phyloP scores from a whole-genome alignment of 2,888 invertebrate genomes.

The Ochropleura plecta region DNA sequence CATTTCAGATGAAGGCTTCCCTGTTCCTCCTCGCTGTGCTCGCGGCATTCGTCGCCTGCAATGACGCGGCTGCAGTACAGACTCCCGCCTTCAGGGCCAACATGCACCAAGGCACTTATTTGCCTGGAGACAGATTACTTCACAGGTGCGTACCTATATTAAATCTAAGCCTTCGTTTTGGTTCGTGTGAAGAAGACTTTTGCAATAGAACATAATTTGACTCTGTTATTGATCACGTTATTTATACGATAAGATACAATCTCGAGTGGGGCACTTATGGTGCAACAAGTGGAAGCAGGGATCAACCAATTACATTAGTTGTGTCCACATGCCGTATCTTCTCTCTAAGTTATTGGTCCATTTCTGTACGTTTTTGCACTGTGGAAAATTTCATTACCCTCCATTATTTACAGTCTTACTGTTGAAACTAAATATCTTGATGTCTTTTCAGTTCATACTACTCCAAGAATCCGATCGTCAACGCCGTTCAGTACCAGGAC shows the following conservation, averaged over 20 bases:
- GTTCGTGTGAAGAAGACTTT: background rate
- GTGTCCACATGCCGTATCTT: background rate
- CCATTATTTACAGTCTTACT: no score
- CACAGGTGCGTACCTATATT: slow-evolving; percentile 40
- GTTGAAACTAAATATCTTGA: background rate
- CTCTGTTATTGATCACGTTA: background rate
- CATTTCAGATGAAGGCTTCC: slow-evolving; percentile 40
- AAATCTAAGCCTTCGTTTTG: background rate
- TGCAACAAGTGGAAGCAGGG: no score
- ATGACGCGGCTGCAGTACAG: slow-evolving; percentile 24
- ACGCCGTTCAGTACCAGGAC: slow-evolving; percentile 80
- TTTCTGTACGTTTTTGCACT: background rate
- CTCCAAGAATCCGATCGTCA: slow-evolving; percentile 69
- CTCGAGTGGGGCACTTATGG: background rate
- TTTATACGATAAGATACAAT: background rate
- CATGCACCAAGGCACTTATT: slow-evolving; percentile 22
- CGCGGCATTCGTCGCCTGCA: slow-evolving; percentile 27
- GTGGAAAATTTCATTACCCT: no score
- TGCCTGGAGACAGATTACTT: slow-evolving; percentile 35
- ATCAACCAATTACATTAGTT: background rate
- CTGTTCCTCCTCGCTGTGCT: slow-evolving; percentile 36
- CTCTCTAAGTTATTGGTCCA: background rate
- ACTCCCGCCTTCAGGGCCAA: slow-evolving; percentile 25
- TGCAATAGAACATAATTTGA: background rate
- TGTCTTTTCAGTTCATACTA: slow-evolving; percentile 40